Conservation (phyloP, 2,797 vertebrate species). For the Gambusia yucatana region DNA sequence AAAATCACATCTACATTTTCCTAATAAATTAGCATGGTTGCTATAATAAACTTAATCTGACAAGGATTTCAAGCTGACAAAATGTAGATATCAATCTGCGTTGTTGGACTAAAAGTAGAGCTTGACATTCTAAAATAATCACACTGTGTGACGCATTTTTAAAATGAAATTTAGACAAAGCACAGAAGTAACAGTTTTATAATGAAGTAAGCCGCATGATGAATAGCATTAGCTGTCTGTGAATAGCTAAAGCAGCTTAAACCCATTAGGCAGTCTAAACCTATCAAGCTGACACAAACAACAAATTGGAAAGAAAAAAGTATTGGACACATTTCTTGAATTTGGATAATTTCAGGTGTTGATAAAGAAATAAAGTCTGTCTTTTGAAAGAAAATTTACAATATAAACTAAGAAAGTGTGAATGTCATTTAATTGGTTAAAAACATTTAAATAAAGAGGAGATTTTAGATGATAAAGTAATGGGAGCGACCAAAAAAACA, state of each 20-base stretch:
- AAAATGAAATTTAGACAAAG: background rate
- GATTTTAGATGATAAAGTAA: background rate
- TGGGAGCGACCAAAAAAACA: slow-evolving; percentile 18
- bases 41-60: background rate
- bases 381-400: background rate
- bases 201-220: background rate
- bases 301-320: background rate
- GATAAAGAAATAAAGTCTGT: background rate
- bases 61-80: background rate
- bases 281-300: background rate
- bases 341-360: background rate
- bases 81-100: background rate
- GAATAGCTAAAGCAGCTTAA: background rate
- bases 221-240: background rate
- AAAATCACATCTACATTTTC: background rate
- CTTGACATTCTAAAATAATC: background rate
- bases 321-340: background rate
- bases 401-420: background rate
- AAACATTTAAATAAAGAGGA: background rate
- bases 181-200: background rate
- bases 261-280: background rate
- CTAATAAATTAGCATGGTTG: background rate
- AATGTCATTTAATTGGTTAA: background rate
- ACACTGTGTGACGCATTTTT: background rate
- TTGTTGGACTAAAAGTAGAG: background rate